Percentiles rank a stretch among this genome's conserved stretches.
Evolutionary conservation across 2,113 vertebrate species (phyloP).

Genomic region (Brachypteracias leptosomus): DNA sequence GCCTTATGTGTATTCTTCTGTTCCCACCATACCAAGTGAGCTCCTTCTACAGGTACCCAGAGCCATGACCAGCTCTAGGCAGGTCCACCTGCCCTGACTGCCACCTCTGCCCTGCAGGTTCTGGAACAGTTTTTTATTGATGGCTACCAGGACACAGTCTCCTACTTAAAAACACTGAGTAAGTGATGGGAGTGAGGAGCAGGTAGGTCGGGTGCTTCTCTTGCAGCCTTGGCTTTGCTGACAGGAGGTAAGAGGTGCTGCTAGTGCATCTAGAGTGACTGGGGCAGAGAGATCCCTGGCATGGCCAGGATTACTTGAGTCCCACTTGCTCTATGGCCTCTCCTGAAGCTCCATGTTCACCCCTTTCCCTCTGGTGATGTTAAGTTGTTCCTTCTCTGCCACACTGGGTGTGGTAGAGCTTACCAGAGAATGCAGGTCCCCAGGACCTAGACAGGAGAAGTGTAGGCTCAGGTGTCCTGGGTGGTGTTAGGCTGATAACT

Average conservation of each 20-base stretch:
- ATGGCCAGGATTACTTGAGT: not conserved
- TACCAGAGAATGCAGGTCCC: not conserved
- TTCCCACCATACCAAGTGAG: conserved; percentile 55
- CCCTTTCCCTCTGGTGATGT: not conserved
- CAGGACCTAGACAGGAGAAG: not conserved
- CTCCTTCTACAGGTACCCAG: not conserved
- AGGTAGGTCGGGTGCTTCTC: not conserved
- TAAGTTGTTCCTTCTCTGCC: not conserved
- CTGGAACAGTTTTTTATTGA: not conserved
- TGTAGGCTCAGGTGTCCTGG: not conserved
- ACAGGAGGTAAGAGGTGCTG: not conserved
- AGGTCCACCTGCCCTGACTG: not conserved
- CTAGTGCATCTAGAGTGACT: not conserved
- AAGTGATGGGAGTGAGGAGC: not conserved
- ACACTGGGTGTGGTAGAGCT: not conserved
- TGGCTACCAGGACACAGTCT: conserved; percentile 31
- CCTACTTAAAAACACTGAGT: conserved; percentile 14
- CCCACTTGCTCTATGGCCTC: not conserved
- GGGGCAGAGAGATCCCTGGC: not conserved
- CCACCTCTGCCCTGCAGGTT: not conserved
- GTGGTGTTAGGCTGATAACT: not conserved
- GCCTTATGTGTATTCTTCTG: conserved; percentile 45
- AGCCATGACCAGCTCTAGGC: not conserved
- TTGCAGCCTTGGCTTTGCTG: accelerated
- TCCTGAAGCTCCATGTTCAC: not conserved